Evolutionary conservation across 2,113 vertebrate species (phyloP).

Genomic region (Rallus limicola): DNA sequence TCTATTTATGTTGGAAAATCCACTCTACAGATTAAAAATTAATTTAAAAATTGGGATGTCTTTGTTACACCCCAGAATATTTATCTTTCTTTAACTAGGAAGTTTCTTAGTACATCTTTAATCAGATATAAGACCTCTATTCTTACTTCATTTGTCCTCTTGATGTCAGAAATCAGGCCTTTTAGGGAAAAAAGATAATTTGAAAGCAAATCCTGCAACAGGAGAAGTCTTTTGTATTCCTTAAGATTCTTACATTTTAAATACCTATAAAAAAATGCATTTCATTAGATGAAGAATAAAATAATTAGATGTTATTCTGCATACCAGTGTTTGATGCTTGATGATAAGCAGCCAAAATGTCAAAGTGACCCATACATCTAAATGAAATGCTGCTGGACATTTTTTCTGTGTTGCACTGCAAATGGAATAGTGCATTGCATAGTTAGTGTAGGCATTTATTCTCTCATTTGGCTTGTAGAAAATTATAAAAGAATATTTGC

Average conservation of each 20-base stretch:
- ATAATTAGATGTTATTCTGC: background rate
- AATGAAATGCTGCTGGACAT: background rate
- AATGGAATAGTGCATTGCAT: background rate
- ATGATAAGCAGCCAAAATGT: background rate
- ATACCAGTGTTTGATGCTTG: background rate
- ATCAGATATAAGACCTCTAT: background rate
- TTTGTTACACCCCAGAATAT: background rate
- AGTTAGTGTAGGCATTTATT: background rate
- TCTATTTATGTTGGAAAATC: background rate
- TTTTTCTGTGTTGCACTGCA: background rate
- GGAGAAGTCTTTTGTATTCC: background rate
- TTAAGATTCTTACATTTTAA: background rate
- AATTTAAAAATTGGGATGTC: background rate
- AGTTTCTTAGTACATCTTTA: background rate
- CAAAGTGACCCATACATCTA: background rate
- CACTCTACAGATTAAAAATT: background rate
- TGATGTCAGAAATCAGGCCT: background rate
- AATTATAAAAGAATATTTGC: background rate
- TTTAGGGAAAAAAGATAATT: background rate
- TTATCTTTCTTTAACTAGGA: background rate
- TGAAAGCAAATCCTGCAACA: background rate
- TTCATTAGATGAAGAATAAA: background rate
- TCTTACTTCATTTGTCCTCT: background rate
- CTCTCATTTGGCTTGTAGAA: background rate
- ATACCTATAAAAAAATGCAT: background rate